Evolutionary conservation across 2,797 vertebrate species (phyloP), one percentile per base, ranked within the genome.

Genomic region (Pantherophis alleghaniensis): DNA sequence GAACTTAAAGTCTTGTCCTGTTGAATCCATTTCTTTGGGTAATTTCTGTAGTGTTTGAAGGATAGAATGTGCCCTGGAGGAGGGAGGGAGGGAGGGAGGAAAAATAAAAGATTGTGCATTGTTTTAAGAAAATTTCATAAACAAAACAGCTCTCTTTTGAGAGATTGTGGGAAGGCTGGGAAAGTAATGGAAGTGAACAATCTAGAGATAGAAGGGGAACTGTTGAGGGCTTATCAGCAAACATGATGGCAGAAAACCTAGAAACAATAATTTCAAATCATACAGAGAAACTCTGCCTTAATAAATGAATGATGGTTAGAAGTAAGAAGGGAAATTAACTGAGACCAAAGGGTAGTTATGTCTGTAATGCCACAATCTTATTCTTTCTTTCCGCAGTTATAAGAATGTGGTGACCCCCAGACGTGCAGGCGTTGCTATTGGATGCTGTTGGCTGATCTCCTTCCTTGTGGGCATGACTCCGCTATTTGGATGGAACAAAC

Each of bases 401-500:
- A 99, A 98, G 97, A 98, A 96, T 0, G 96, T 99, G 97, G 98
- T 99, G 96, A 99, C 99, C 0, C 97, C 98, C 0, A 98, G 96
- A 90, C 97, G 99, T 93, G 99, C 99, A 0, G 98, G 97, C 0
- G 95, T 98, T 87, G 99, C 99, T 1, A 99, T 99, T 0, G 98
- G 98, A 0, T 96, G 98, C 87, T 99, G 99, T 95, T 99, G 99
- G 99, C 97, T 97, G 0, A 98, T 99, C 92, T 98, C 99, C 79
- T 98, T 99, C 5, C 94, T 99, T 28, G 99, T 99, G 92, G 99
- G 99, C n/a, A 97, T 99, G 89, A 99, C 98, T 0, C 99, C 99
- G 28, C 98, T 99, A 98, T 98, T 99, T 5, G 99, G 99, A 96
- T 99, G 99, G 99, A 99, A 99, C 98, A 99, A 99, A 96, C 97